Percentiles rank a stretch among this genome's conserved stretches.
phyloP scores from a whole-genome alignment of 1,140 invertebrate species.

The Eurosta solidaginis region DNA sequence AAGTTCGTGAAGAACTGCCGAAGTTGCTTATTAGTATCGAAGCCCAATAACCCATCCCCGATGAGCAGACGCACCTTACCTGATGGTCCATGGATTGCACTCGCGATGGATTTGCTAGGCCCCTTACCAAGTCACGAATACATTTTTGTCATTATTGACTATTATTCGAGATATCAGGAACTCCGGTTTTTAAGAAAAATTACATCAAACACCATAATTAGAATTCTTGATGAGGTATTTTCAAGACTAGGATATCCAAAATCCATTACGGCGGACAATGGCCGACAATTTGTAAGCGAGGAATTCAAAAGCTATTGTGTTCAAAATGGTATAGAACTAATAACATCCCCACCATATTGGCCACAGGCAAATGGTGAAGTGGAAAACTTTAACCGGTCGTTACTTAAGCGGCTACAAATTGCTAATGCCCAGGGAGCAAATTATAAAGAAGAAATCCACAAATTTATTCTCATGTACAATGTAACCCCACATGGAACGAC shows the following conservation, averaged over 20 bases:
- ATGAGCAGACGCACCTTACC: no score
- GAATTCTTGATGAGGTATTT: slow-evolving; percentile 35
- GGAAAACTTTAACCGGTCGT: slow-evolving; percentile 19
- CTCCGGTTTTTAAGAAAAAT: slow-evolving; percentile 34
- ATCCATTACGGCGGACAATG: no score
- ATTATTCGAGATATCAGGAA: slow-evolving; percentile 40
- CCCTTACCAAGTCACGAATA: slow-evolving; percentile 44
- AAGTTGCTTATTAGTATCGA: no score
- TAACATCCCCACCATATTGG: slow-evolving; percentile 20
- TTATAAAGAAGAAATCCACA: slow-evolving; percentile 38
- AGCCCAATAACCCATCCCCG: no score
- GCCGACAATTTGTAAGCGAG: no score
- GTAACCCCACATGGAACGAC: slow-evolving; percentile 41
- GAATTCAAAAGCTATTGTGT: not conserved
- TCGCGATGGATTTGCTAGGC: no score
- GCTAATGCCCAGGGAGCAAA: no score
- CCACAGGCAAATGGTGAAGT: slow-evolving; percentile 17
- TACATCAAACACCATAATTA: slow-evolving; percentile 38
- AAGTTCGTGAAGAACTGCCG: no score
- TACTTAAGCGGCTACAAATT: slow-evolving; percentile 25
- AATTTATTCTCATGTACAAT: slow-evolving; percentile 37
- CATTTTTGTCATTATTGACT: slow-evolving; percentile 40
- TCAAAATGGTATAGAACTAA: not conserved
- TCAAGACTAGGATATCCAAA: no score
- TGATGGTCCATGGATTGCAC: no score